Percentiles rank a stretch among this genome's conserved stretches.
phyloP scores from a whole-genome alignment of 2,888 invertebrate species.

The Xylota sylvarum region DNA sequence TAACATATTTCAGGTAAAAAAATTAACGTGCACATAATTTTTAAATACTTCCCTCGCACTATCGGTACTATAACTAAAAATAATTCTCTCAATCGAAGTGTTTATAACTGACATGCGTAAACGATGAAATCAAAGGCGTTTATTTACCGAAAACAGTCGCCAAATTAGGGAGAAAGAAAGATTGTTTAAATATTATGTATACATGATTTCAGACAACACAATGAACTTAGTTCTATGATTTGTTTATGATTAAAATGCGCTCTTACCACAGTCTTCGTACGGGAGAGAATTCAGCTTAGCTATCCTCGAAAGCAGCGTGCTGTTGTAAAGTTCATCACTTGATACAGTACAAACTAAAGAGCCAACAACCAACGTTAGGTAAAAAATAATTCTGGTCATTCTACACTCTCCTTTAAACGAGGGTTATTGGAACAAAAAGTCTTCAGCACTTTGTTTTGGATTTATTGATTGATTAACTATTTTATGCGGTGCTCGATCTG shows the following conservation, averaged over 20 bases:
- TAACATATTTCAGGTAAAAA: background rate
- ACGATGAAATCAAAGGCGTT: background rate
- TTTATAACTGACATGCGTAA: conserved; percentile 11
- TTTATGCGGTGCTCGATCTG: conserved; percentile 8
- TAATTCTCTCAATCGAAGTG: background rate
- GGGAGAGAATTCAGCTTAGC: conserved; percentile 29
- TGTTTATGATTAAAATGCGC: background rate
- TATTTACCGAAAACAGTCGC: background rate
- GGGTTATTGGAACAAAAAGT: conserved; percentile 9
- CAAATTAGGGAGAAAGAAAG: background rate
- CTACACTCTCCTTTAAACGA: conserved; percentile 1
- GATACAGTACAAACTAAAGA: conserved; percentile 11
- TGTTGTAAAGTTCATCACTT: conserved; percentile 23
- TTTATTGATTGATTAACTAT: conserved; percentile 13
- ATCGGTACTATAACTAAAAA: background rate
- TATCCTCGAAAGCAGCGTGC: background rate
- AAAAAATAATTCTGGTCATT: conserved; percentile 43
- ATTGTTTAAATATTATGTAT: conserved; percentile 1
- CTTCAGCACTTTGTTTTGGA: conserved; percentile 13
- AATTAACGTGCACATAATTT: background rate
- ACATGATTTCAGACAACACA: background rate
- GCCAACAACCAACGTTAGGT: background rate
- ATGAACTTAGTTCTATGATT: background rate
- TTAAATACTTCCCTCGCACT: background rate
- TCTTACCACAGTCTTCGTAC: conserved; percentile 73